phyloP scores from a whole-genome alignment of 2,113 vertebrate species.

The Platycercus adscitus region DNA sequence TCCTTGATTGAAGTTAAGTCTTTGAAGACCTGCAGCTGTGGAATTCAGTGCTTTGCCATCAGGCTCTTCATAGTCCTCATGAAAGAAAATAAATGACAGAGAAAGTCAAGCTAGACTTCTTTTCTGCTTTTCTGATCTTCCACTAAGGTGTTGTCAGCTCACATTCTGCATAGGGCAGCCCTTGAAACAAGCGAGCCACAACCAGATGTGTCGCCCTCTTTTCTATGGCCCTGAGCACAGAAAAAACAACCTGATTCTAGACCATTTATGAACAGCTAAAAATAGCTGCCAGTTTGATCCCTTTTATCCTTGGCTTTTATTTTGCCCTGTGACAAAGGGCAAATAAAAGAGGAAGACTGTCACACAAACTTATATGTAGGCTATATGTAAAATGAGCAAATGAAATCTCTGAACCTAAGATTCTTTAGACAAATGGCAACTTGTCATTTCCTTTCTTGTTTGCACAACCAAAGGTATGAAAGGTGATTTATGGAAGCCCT shows the following conservation, averaged over 20 bases:
- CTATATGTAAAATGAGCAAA: background rate
- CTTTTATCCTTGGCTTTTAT: constrained; percentile 16
- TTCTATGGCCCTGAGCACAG: background rate
- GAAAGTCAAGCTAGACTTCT: background rate
- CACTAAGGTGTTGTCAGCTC: background rate
- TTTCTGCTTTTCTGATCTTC: background rate
- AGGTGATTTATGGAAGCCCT: background rate
- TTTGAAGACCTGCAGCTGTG: background rate
- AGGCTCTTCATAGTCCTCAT: background rate
- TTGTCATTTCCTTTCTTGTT: background rate
- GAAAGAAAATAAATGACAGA: background rate
- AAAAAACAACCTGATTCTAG: background rate
- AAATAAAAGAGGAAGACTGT: background rate
- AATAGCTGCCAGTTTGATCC: background rate
- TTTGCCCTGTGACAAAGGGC: background rate
- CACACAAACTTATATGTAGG: background rate
- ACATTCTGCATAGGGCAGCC: background rate
- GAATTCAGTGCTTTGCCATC: background rate
- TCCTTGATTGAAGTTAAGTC: background rate
- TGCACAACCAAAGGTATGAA: background rate
- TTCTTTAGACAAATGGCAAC: background rate
- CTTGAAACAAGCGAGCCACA: background rate
- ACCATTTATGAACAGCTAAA: background rate
- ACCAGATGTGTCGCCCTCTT: background rate
- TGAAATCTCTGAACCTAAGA: background rate